These are phyloP conservation scores for Corynorhinus townsendii DNA, from an alignment of 2,113 vertebrate genomes.

Conservation along the genomic window DNA sequence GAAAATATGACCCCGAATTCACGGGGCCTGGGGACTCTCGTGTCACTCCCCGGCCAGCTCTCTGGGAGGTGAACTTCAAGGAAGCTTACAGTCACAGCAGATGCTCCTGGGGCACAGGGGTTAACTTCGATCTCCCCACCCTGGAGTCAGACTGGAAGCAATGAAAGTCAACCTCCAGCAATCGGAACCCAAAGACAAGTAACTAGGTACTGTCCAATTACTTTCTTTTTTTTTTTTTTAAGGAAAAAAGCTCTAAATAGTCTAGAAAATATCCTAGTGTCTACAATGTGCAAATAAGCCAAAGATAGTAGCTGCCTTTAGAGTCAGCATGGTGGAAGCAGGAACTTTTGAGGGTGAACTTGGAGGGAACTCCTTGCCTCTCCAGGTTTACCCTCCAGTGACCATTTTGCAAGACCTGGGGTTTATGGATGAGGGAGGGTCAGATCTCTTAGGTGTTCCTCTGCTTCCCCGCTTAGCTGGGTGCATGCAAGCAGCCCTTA, in stretches of 20 bases:
- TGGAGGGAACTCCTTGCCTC: not conserved
- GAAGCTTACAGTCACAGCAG: not conserved
- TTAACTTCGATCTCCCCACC: not conserved
- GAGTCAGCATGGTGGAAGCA: too few relatives aligned
- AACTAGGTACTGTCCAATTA: not conserved
- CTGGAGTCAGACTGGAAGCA: not conserved
- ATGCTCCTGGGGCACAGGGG: accelerated
- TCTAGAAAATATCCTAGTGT: not conserved
- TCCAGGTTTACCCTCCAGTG: not conserved
- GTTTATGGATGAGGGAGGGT: not conserved
- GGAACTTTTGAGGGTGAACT: not conserved
- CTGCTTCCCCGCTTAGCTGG: not conserved
- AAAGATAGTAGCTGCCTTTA: not conserved
- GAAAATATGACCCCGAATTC: not conserved
- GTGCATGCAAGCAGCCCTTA: accelerated
- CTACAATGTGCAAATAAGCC: not conserved
- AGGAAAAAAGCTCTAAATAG: not conserved
- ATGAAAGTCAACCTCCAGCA: not conserved
- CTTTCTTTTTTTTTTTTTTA: not conserved
- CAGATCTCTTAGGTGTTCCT: not conserved
- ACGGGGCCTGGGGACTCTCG: not conserved
- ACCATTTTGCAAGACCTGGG: not conserved
- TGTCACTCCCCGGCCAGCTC: not conserved
- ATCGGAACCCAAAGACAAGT: not conserved
- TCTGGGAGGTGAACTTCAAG: not conserved